A percentile compares a stretch with the other conserved stretches of the same genome.
These are phyloP conservation scores for Megastigmus dorsalis DNA, from an alignment of 2,888 invertebrate genomes.

Conservation along the genomic window DNA sequence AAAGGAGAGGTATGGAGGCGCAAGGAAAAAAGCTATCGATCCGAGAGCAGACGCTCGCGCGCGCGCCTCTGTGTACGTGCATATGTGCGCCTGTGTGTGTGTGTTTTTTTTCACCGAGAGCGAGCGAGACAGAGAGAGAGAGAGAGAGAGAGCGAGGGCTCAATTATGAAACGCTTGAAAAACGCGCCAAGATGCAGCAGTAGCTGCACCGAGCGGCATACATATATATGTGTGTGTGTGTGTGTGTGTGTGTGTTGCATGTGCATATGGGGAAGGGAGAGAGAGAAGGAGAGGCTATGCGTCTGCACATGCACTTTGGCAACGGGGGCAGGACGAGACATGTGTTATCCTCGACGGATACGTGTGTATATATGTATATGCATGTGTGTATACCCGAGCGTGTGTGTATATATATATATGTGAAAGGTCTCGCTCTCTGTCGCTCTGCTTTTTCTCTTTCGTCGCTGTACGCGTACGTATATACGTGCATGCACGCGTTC, in stretches of 20 bases:
- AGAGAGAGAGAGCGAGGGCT: conserved; percentile 58
- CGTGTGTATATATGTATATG: conserved; percentile 1
- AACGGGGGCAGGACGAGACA: conserved; percentile 43
- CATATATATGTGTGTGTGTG: conserved; percentile 31
- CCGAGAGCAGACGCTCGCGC: no score
- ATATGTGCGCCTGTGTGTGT: background rate
- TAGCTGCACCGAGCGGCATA: conserved; percentile 30
- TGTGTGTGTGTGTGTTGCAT: no score
- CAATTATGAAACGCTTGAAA: conserved; percentile 71
- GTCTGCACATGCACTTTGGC: conserved; percentile 40
- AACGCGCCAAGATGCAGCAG: conserved; percentile 57
- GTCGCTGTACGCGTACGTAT: no score
- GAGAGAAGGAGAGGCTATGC: conserved; percentile 38
- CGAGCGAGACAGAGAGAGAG: conserved; percentile 51
- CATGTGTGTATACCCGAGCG: no score
- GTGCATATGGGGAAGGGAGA: conserved; percentile 18
- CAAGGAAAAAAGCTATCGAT: conserved; percentile 51
- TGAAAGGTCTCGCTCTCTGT: conserved; percentile 23
- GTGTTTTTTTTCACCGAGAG: conserved; percentile 27
- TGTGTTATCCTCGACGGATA: conserved; percentile 6
- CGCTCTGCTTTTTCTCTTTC: conserved; percentile 13
- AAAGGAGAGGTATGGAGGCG: background rate
- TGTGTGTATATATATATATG: no score
- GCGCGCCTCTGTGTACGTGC: background rate
- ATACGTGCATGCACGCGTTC: no score